phyloP scores from a whole-genome alignment of 2,113 vertebrate species.

The Oncorhynchus clarkii region DNA sequence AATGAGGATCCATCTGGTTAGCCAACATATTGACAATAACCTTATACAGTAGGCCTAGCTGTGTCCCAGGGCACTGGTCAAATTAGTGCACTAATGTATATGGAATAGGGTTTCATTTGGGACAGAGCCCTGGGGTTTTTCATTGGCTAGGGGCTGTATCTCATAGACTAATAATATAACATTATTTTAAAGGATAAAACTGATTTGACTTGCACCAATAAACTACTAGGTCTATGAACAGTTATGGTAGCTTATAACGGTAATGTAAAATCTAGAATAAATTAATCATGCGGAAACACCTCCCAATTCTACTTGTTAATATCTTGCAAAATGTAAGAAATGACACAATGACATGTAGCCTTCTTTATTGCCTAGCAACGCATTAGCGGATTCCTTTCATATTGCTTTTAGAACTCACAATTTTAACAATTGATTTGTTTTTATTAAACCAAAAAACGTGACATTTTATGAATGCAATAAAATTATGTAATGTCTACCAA shows the following conservation, averaged over 20 bases:
- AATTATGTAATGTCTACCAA: not conserved
- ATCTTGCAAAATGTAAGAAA: not conserved
- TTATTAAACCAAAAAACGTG: not conserved
- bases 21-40: not conserved
- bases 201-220: not conserved
- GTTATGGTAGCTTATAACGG: conserved; percentile 9
- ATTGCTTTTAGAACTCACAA: not conserved
- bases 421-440: not conserved
- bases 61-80: too few relatives aligned
- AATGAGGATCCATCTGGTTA: conserved; percentile 4
- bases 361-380: not conserved
- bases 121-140: not conserved
- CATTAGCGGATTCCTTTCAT: not conserved
- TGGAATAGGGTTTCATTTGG: too few relatives aligned
- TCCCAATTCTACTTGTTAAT: conserved; percentile 7
- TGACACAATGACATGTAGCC: not conserved
- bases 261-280: not conserved
- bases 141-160: not conserved
- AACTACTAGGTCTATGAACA: not conserved
- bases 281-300: not conserved
- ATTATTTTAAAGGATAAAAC: conserved; percentile 1
- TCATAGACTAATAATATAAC: not conserved
- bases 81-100: too few relatives aligned
- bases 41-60: not conserved
- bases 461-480: too few relatives aligned